Evolutionary conservation across 2,888 invertebrate genomes (phyloP), one percentile per base, ranked within the genome.

Genomic region (Ceramica pisi): DNA sequence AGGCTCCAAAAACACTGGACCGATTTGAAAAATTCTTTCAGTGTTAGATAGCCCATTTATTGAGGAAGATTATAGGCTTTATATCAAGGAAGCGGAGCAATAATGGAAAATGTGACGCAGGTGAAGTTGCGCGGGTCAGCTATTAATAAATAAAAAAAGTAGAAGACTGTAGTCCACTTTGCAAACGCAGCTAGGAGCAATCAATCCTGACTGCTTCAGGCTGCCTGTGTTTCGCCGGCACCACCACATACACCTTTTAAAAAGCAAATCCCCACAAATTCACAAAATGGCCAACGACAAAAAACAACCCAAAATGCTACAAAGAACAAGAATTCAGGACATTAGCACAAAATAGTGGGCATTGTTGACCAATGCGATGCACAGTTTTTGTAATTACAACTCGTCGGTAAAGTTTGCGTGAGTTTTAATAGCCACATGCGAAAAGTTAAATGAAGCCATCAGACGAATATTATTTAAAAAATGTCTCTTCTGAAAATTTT

Each of bases 391-490:
- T 81, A 84, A 83, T 83, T 80, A 84, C 81, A 81, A 57, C 65
- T 70, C 77, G 79, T 67, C 59, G 82, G 65, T 67, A 87, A 82
- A 88, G 78, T 86, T 87, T 26, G 66, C 66, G 69, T 66, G 79
- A 85, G 84, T 87, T 87, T 82, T 84, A 85, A 86, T 80, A 78
- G 86, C 84, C 69, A 75, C 81, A 78, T 67, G 70, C 64, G 72
- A 78, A 82, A 83, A 86, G 83, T 87, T 85, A 80, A 84, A 85
- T 87, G 76, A 86, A 86, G 78, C 83, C 69, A 68, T 78, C 71
- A 71, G 62, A 56, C 64, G 62, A 73, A 84, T 83, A n/a, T 80
- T 81, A 82, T 83, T 71, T 71, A 57, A 76, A 82, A 75, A 64
- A 55, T 57, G n/a, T 72, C 57, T 41, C 64, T 51, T 55, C 44